Conservation (phyloP, 2,888 invertebrate species). For the Leptinotarsa peninsularis region DNA sequence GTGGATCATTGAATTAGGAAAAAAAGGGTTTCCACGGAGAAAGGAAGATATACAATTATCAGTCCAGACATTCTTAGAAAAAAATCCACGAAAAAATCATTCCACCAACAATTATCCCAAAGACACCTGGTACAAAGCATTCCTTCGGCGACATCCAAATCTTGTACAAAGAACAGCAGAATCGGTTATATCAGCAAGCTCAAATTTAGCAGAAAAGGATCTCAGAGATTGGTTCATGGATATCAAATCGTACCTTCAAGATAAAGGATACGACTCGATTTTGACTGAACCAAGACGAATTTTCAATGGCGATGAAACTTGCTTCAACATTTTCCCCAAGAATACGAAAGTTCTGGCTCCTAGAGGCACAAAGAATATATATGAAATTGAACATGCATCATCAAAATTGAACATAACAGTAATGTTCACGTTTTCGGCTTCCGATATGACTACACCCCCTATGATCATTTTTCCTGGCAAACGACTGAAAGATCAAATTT, state of each 20-base stretch:
- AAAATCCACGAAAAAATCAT: not conserved
- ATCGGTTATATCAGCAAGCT: not conserved
- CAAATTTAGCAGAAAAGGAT: not conserved
- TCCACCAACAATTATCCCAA: constrained; percentile 5
- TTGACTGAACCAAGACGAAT: not conserved
- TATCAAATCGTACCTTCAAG: not conserved
- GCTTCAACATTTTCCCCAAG: constrained; percentile 52
- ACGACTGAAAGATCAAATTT: constrained; percentile 49
- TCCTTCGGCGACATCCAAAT: not conserved
- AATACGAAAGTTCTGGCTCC: not conserved
- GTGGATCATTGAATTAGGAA: not conserved
- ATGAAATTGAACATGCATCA: constrained; percentile 57
- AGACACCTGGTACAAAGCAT: not conserved
- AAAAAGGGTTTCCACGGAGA: constrained; percentile 10
- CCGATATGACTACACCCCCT: constrained; percentile 56
- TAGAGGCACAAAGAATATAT: constrained; percentile 51
- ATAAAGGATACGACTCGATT: not conserved
- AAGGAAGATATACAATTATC: constrained; percentile 2
- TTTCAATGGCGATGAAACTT: not conserved
- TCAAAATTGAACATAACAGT: constrained; percentile 59
- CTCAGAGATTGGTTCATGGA: not conserved
- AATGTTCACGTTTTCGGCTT: constrained; percentile 60
- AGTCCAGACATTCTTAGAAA: constrained; percentile 1
- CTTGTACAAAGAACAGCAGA: not conserved
- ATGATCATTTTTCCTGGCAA: constrained; percentile 58